A percentile compares a stretch with the other conserved stretches of the same genome.
These are phyloP conservation scores for Rhea pennata DNA, from an alignment of 2,113 vertebrate genomes.

Conservation along the genomic window DNA sequence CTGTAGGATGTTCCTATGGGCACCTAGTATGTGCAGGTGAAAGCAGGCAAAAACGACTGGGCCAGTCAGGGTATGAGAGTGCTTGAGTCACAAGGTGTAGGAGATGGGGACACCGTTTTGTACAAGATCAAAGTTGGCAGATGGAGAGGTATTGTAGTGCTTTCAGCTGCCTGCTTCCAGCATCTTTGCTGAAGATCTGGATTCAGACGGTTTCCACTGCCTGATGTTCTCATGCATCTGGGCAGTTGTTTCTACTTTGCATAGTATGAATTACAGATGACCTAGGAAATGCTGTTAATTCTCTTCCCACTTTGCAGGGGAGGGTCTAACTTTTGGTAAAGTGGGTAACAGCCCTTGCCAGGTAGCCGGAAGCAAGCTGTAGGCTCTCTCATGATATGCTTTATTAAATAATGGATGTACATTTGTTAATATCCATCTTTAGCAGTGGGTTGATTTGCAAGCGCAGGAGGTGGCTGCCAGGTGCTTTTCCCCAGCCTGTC, in stretches of 20 bases:
- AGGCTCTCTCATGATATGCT: not conserved
- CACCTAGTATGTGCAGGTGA: fast-evolving
- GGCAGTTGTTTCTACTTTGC: fast-evolving
- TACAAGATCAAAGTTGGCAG: too few species aligned
- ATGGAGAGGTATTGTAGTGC: too few species aligned
- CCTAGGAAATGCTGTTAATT: not conserved
- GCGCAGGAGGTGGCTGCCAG: not conserved
- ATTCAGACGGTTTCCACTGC: fast-evolving
- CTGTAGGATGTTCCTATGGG: not conserved
- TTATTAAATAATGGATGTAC: conserved; percentile 42
- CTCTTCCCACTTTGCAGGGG: not conserved
- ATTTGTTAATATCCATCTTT: not conserved
- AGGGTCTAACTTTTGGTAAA: not conserved
- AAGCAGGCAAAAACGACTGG: fast-evolving
- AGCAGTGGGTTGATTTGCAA: not conserved
- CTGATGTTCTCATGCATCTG: not conserved
- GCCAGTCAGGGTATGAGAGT: not conserved
- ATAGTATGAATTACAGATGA: fast-evolving
- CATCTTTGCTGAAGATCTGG: not conserved
- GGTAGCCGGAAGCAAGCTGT: not conserved
- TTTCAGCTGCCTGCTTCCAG: too few species aligned
- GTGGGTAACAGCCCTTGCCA: not conserved
- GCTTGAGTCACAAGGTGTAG: too few species aligned
- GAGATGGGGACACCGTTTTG: too few species aligned
- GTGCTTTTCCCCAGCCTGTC: not conserved